Evolutionary conservation across 2,888 invertebrate genomes (phyloP).

Genomic region (Cantharis rufa): DNA sequence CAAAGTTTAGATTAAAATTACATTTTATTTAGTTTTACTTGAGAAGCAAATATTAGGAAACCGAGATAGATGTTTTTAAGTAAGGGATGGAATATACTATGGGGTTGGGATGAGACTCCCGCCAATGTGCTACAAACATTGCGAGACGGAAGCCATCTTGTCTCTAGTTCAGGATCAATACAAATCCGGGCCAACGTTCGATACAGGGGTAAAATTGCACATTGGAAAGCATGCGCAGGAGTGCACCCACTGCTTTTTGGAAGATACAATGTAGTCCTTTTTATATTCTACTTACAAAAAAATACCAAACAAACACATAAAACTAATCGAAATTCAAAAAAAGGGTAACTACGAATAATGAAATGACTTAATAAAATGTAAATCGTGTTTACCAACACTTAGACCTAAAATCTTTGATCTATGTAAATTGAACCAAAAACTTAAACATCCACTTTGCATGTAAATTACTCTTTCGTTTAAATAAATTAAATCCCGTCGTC

Average conservation of each 20-base stretch:
- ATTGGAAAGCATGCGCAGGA: slow-evolving; percentile 23
- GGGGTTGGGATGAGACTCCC: slow-evolving; percentile 41
- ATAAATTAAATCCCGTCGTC: neutral
- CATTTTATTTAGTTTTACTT: neutral
- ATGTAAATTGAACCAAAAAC: neutral
- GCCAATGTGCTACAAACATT: slow-evolving; percentile 49
- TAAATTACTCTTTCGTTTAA: neutral
- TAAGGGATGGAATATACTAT: slow-evolving; percentile 44
- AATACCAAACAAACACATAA: neutral
- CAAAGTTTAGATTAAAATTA: neutral
- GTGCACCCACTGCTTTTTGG: neutral
- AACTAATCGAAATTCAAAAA: neutral
- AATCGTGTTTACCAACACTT: neutral
- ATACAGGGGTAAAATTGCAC: slow-evolving; percentile 44
- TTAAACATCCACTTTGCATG: neutral
- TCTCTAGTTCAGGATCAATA: slow-evolving; percentile 48
- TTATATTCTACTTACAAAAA: neutral
- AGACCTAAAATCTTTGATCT: neutral
- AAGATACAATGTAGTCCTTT: neutral
- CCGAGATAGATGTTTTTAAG: slow-evolving; percentile 29
- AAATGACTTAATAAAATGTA: neutral
- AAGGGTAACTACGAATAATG: neutral
- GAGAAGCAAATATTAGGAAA: neutral
- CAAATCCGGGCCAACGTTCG: slow-evolving; percentile 48
- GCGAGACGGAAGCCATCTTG: slow-evolving; percentile 54